A percentile compares a stretch with the other conserved stretches of the same genome.
phyloP scores from a whole-genome alignment of 2,113 vertebrate species.

The Empidonax traillii region DNA sequence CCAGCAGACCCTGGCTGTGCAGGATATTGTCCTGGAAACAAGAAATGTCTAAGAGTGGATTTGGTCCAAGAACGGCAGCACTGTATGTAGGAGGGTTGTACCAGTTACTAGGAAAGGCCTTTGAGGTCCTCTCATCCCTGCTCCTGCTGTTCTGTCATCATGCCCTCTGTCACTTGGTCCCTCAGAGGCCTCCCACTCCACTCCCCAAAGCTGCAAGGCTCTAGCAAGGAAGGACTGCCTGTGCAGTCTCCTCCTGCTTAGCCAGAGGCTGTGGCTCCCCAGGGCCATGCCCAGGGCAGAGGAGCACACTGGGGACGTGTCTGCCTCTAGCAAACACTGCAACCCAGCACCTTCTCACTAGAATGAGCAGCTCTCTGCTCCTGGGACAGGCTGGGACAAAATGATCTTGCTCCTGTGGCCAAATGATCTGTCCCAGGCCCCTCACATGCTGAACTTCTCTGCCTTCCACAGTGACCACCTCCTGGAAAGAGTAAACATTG shows the following conservation, averaged over 20 bases:
- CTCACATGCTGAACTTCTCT: neutral
- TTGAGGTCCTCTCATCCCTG: neutral
- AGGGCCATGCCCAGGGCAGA: neutral
- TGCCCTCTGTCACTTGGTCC: neutral
- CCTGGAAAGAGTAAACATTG: neutral
- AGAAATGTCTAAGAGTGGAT: neutral
- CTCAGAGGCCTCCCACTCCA: neutral
- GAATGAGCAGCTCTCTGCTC: neutral
- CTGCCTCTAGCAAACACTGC: neutral
- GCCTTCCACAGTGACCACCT: neutral
- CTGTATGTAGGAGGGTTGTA: neutral
- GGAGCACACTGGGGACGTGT: fast-evolving
- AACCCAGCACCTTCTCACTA: neutral
- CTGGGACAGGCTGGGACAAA: neutral
- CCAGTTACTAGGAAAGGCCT: neutral
- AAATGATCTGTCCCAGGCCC: fast-evolving
- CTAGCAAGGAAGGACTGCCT: neutral
- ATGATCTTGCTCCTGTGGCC: neutral
- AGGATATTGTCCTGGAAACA: neutral
- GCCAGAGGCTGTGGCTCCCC: neutral
- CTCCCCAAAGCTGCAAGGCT: neutral
- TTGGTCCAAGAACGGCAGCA: neutral
- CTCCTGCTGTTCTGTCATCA: neutral
- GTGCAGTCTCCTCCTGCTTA: neutral
- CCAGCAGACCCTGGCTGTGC: neutral